These are phyloP conservation scores for Marasmarcha lunaedactyla DNA, from an alignment of 2,888 invertebrate genomes.

Conservation along the genomic window DNA sequence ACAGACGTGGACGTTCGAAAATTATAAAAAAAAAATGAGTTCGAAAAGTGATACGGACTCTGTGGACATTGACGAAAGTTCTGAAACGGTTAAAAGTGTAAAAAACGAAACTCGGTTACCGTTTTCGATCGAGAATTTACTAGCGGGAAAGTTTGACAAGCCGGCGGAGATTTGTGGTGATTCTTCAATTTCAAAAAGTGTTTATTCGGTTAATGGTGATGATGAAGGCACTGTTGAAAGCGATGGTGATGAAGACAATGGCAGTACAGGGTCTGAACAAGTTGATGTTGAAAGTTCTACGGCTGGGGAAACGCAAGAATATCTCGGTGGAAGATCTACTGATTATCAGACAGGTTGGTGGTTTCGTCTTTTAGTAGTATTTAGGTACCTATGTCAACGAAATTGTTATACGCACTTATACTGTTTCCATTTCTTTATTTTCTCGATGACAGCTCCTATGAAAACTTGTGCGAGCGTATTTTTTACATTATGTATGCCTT, in stretches of 20 bases:
- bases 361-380: too few relatives aligned
- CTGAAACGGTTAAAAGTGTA: slow-evolving; percentile 12
- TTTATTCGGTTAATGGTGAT: slow-evolving; percentile 12
- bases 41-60: slow-evolving; percentile 12
- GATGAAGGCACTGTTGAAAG: slow-evolving; percentile 23
- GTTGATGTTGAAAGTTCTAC: slow-evolving; percentile 50
- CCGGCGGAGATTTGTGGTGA: slow-evolving; percentile 5
- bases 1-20: background rate
- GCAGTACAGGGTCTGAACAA: slow-evolving; percentile 40
- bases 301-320: slow-evolving; percentile 39
- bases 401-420: too few relatives aligned
- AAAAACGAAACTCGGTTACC: slow-evolving; percentile 41
- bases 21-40: slow-evolving; percentile 13
- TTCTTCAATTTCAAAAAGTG: slow-evolving; percentile 13
- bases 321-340: slow-evolving; percentile 28
- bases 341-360: slow-evolving; percentile 50
- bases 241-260: slow-evolving; percentile 36
- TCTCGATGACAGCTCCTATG: too few relatives aligned
- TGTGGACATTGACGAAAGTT: slow-evolving; percentile 28
- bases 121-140: slow-evolving; percentile 53
- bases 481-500: too few relatives aligned
- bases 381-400: too few relatives aligned
- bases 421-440: too few relatives aligned
- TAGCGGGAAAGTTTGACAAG: slow-evolving; percentile 44
- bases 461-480: too few relatives aligned